Percentiles rank a stretch among this genome's conserved stretches.
These are phyloP conservation scores for Cyanocitta stelleri DNA, from an alignment of 2,113 vertebrate genomes.

Conservation along the genomic window DNA sequence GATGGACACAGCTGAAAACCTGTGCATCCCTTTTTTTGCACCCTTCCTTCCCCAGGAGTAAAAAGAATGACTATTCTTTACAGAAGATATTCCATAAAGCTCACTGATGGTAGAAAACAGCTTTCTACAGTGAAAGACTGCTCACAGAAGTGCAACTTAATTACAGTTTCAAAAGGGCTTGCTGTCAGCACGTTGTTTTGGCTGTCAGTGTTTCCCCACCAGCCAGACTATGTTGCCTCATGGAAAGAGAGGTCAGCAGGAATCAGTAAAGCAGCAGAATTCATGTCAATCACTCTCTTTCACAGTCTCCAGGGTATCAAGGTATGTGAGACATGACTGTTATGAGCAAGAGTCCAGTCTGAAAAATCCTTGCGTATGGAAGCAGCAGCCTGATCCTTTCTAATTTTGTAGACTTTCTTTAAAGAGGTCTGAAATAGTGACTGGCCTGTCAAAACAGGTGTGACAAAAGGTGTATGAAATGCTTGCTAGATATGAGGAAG, in stretches of 20 bases:
- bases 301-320: not conserved
- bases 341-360: not conserved
- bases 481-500: not conserved
- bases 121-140: not conserved
- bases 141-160: not conserved
- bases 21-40: not conserved
- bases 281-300: not conserved
- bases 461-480: not conserved
- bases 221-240: not conserved
- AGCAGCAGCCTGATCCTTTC: not conserved
- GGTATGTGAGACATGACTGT: not conserved
- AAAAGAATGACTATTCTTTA: not conserved
- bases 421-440: not conserved
- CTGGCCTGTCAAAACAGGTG: not conserved
- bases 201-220: not conserved
- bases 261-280: not conserved
- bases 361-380: not conserved
- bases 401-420: not conserved
- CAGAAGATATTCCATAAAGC: not conserved
- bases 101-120: not conserved
- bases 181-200: not conserved
- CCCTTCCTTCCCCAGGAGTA: not conserved
- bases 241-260: not conserved
- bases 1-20: not conserved
- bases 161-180: not conserved